phyloP scores from a whole-genome alignment of 2,113 vertebrate genomes.

The Actinemys pallida region DNA sequence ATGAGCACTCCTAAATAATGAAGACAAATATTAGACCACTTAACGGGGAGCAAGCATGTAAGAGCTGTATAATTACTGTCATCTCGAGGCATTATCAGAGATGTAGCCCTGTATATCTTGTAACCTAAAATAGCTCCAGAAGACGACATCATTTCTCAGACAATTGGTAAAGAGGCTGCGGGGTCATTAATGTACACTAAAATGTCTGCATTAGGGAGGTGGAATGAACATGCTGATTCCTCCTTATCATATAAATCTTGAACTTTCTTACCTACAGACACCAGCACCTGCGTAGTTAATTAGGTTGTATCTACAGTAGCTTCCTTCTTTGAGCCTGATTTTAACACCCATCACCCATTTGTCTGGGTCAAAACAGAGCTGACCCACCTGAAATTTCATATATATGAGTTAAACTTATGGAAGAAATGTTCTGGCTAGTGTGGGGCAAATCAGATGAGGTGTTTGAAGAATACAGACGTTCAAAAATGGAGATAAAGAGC shows the following conservation, averaged over 20 bases:
- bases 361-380: rapidly evolving
- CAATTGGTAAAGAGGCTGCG: not conserved
- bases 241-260: not conserved
- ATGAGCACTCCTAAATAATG: slow-evolving; percentile 24
- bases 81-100: not conserved
- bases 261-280: not conserved
- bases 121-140: not conserved
- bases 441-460: not conserved
- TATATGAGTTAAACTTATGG: not conserved
- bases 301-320: not conserved
- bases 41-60: not conserved
- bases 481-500: not conserved
- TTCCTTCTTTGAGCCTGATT: not conserved
- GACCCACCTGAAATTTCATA: not conserved
- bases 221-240: not conserved
- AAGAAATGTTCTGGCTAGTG: not conserved
- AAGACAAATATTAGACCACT: not conserved
- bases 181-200: not conserved
- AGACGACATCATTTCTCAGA: not conserved
- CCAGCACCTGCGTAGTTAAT: not conserved
- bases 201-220: not conserved
- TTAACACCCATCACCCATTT: rapidly evolving
- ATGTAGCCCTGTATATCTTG: not conserved
- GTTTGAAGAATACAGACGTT: not conserved
- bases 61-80: not conserved